Base-by-base conservation (phyloP, 2,113 vertebrate genomes). In the Sus scrofa region DNA sequence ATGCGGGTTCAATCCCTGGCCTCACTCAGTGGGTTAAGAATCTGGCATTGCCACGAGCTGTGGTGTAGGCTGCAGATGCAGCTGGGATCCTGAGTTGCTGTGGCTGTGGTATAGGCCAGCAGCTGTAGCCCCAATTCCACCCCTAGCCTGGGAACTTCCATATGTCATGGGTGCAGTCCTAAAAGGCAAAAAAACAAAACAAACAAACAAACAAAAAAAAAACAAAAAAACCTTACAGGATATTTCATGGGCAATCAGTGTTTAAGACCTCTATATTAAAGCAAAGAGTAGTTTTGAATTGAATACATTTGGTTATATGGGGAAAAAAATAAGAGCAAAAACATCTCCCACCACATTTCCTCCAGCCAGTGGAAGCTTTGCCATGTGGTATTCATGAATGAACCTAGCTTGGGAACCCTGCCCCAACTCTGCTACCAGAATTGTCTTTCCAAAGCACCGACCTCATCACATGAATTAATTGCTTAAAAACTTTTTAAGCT, bases 401-500 rank as follows among this genome's bases (percentile, higher is more conserved):
- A 15, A 83, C 50, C 34, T 73, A 27, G 6, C 13, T 88, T 87
- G 56, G 20, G 37, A 73, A 73, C 16, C 12, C 65, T 78, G 14
- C 12, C 50, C 26, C 74, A 67, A 44, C 54, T 65, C 58, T 15
- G 13, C 70, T 81, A 22, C 44, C 52, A 91, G 81, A 75, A 75
- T 60, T 73, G 58, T 67, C 62, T 68, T 78, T 77, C 34, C 75
- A 26, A 92, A 89, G 71, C 37, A 62, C 16, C 27, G 27, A 73
- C 37, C 22, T 73, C 63, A 63, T 85, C 19, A 1, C n/a, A 85
- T 82, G 27, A 65, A 39, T 75, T 73, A 34, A 0, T 24, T 87
- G 52, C 63, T 96, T 95, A 37, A 22, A 50, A 78, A 78, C 16
- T 78, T 24, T 88, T 74, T n/a, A n/a, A n/a, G n/a, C n/a, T 65